Base-by-base conservation (phyloP, 2,113 vertebrate species). In the Dolichallabes microphthalmus region DNA sequence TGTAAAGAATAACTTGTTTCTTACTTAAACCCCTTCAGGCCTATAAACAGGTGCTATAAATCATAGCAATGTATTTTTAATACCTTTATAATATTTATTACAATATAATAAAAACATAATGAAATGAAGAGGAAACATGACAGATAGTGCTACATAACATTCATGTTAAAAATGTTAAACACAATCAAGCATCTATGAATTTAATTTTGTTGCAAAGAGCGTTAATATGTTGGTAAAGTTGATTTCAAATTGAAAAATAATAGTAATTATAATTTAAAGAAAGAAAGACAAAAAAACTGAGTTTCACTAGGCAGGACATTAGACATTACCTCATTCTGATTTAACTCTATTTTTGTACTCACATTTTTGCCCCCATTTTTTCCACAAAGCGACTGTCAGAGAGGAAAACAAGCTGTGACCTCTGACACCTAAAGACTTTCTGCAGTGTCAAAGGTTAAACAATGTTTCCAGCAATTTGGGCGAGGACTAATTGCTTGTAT, bases 361-460 rank as follows among this genome's bases (percentile, higher is more conserved):
- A 32, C 55, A 25, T 30, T n/a, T 57, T 53, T 4, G 50, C 53
- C 9, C 19, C 7, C 53, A 55, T 88, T 87, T 89, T 89, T 83
- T 87, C 82, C 71, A 63, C 77, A 82, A 90, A 85, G 63, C 30
- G 57, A 63, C 75, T 30, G 74, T 81, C 78, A 52, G 66, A 30
- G 80, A 80, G 84, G 88, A 66, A 87, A 82, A 80, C 88, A 60
- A 79, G 88, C 86, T 73, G 89, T 92, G 94, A 95, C 94, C 94
- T 91, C 88, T 92, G 90, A 88, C 94, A 89, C 91, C 91, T 92
- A 93, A 94, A 88, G 92, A 90, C 91, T 92, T 93, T 93, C 92
- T 91, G 91, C 91, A 84, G 91, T 90, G 93, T 91, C 92, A 94
- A 88, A 94, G 94, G 94, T 95, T 95, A 94, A 94, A 94, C 92